Base-by-base conservation (phyloP, 2,888 invertebrate species). In the Pandemis heparana region DNA sequence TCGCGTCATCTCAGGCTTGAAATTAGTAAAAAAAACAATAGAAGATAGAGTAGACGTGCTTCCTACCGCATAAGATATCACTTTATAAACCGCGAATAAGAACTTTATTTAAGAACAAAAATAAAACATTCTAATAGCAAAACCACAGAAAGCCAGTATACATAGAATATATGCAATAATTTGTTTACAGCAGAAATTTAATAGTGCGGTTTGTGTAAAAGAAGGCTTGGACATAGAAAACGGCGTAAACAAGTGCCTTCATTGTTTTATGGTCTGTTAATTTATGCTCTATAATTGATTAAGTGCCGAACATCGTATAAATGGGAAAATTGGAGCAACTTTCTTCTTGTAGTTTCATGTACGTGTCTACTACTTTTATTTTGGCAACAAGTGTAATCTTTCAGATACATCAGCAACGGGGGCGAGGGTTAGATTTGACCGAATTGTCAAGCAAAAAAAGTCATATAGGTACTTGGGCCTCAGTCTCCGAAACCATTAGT, bases 251-350 rank as follows among this genome's bases (percentile, higher is more conserved):
- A 79, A 79, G 76, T 77, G 65, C 68, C 74, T 69, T 70, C 77
- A 79, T 81, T 62, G 1, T 79, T 79, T 78, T 71, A 79, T 82
- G 81, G 79, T 82, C 80, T 80, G 78, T 76, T 83, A 78, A 78
- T 75, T 81, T 77, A 76, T 76, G 76, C 75, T 75, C 60, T 70
- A 76, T 76, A 75, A 76, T 76, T 77, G 76, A 75, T 75, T 75
- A 74, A 56, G 70, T 77, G 56, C 62, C 16, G 38, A 46, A 56
- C 16, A 43, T 65, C 48, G 38, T 61, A 38, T 38, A 14, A 56
- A 18, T 7, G 38, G 38, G 60, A 38, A 60, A 60, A 60, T 60
- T 9, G 38, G 60, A 56, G 38, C 60, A 14, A 38, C 60, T 60
- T 60, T 60, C 60, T 60, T 23, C 56, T 10, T 23, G 2, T 18